phyloP scores from a whole-genome alignment of 2,113 vertebrate species.

The Oplegnathus fasciatus region DNA sequence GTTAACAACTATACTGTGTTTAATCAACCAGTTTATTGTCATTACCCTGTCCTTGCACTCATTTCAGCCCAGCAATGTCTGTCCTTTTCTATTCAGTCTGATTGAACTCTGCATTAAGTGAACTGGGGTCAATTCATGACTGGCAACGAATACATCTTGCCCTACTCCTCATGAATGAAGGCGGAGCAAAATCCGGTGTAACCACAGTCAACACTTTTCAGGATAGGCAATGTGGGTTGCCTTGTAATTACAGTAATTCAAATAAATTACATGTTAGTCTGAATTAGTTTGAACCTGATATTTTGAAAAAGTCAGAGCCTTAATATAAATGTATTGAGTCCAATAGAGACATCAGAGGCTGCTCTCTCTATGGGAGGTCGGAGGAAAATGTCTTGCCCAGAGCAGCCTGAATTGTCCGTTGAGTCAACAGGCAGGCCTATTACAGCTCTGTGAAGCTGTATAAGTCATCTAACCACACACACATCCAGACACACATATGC shows the following conservation, averaged over 20 bases:
- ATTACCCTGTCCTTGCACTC: too few species aligned
- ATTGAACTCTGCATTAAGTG: too few species aligned
- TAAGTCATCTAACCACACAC: constrained; percentile 4
- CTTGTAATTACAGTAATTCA: neutral
- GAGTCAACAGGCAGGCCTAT: neutral
- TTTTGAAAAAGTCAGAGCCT: neutral
- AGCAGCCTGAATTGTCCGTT: neutral
- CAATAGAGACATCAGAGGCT: neutral
- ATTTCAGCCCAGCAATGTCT: too few species aligned
- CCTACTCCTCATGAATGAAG: neutral
- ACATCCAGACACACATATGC: constrained; percentile 8
- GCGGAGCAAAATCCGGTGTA: too few species aligned
- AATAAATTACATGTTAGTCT: too few species aligned
- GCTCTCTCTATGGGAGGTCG: neutral
- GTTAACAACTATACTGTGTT: too few species aligned
- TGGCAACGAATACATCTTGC: neutral
- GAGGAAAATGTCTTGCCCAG: neutral
- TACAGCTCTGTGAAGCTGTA: neutral
- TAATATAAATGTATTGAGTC: neutral
- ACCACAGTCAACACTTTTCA: neutral
- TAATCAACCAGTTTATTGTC: too few species aligned
- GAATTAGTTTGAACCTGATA: neutral
- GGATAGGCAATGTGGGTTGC: neutral
- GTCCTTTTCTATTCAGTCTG: too few species aligned
- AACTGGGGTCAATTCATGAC: neutral